Conservation (phyloP, 2,888 invertebrate genomes). For the Mechanitis messenoides region DNA sequence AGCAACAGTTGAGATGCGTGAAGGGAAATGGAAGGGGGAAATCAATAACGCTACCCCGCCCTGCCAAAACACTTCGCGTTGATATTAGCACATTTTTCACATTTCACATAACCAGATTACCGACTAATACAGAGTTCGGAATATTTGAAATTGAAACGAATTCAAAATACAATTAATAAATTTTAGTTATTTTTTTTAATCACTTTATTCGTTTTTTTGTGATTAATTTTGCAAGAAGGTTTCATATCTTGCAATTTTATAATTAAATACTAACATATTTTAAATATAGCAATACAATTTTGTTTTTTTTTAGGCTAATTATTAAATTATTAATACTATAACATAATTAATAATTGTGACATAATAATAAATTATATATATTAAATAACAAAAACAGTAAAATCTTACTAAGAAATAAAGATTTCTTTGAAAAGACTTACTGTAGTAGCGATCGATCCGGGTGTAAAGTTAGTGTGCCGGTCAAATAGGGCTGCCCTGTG, state of each 20-base stretch:
- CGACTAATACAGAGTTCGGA: slow-evolving; percentile 26
- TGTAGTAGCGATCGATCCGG: slow-evolving; percentile 48
- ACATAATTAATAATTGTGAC: no score
- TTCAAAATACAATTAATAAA: slow-evolving; percentile 18
- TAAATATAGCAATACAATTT: no score
- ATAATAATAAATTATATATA: not conserved
- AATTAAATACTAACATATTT: no score
- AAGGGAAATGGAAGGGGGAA: slow-evolving; percentile 54
- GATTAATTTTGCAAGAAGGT: no score
- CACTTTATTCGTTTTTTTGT: no score
- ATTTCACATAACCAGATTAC: slow-evolving; percentile 37
- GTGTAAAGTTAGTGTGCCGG: slow-evolving; percentile 55
- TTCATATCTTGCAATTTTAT: no score
- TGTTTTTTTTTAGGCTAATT: no score
- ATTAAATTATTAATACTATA: no score
- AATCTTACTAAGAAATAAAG: not conserved
- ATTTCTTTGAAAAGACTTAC: slow-evolving; percentile 4
- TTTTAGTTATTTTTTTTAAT: not conserved
- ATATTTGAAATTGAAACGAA: slow-evolving; percentile 23
- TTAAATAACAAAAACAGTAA: not conserved
- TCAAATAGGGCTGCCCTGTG: slow-evolving; percentile 52
- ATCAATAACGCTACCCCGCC: slow-evolving; percentile 49
- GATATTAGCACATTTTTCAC: slow-evolving; percentile 51
- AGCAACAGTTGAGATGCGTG: slow-evolving; percentile 74
- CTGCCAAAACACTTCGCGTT: slow-evolving; percentile 42